Evolutionary conservation across 2,888 invertebrate species (phyloP).

Genomic region (Asteroscopus sphinx): DNA sequence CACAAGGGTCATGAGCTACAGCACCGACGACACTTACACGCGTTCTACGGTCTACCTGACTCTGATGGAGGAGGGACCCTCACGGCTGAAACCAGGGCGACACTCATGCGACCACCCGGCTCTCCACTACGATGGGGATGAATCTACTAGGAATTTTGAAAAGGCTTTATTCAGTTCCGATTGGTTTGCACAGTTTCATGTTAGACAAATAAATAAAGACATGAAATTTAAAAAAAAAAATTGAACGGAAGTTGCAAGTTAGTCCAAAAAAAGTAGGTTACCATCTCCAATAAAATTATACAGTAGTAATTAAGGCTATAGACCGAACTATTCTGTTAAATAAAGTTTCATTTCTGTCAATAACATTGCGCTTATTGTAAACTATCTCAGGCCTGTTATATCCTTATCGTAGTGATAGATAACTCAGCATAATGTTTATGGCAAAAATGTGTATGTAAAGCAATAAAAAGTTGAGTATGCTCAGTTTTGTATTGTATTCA

Average conservation of each 20-base stretch:
- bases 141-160: constrained; percentile 52
- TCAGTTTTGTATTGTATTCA: constrained; percentile 31
- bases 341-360: constrained; percentile 14
- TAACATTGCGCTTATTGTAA: constrained; percentile 8
- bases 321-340: constrained; percentile 1
- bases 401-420: constrained; percentile 44
- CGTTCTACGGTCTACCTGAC: constrained; percentile 80
- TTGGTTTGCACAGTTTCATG: constrained; percentile 51
- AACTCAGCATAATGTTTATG: constrained; percentile 32
- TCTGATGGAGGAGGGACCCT: constrained; percentile 71
- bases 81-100: constrained; percentile 82
- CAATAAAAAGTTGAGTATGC: constrained; percentile 51
- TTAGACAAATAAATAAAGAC: constrained; percentile 45
- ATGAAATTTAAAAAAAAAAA: constrained; percentile 18
- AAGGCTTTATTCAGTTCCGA: constrained; percentile 38
- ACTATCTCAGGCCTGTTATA: constrained; percentile 17
- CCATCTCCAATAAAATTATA: constrained; percentile 9
- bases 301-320: constrained; percentile 16
- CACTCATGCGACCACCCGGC: constrained; percentile 83
- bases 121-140: constrained; percentile 86
- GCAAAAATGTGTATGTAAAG: constrained; percentile 51
- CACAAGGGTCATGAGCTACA: constrained; percentile 83
- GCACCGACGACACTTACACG: constrained; percentile 81
- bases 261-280: not conserved
- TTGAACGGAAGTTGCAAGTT: constrained; percentile 23